Percentiles rank a stretch among this genome's conserved stretches.
Evolutionary conservation across 2,888 invertebrate genomes (phyloP).

Genomic region (Ophion ellenae): DNA sequence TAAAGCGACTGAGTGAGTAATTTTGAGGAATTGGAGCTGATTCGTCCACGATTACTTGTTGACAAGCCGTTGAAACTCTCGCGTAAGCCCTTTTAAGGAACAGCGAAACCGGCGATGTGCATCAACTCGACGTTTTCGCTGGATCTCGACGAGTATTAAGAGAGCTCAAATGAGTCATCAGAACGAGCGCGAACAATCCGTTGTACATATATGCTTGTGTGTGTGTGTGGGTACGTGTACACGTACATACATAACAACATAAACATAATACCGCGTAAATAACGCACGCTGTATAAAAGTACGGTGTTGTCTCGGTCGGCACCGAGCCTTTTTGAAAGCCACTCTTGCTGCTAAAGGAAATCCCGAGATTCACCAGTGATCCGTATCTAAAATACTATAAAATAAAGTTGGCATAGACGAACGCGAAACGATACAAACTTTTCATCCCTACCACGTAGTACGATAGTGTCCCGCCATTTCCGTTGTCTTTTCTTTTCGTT

Average conservation of each 20-base stretch:
- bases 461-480: no score
- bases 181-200: conserved; percentile 16
- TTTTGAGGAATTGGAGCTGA: background rate
- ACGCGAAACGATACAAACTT: conserved; percentile 4
- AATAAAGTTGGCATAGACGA: background rate
- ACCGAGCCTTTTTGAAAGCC: conserved; percentile 60
- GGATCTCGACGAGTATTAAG: conserved; percentile 23
- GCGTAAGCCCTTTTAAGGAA: conserved; percentile 35
- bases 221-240: background rate
- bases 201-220: background rate
- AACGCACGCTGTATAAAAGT: conserved; percentile 27
- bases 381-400: conserved; percentile 4
- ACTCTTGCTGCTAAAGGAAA: conserved; percentile 47
- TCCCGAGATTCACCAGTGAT: background rate
- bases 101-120: conserved; percentile 11
- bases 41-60: background rate
- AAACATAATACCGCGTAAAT: conserved; percentile 9
- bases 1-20: background rate
- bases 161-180: conserved; percentile 59
- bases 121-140: conserved; percentile 11
- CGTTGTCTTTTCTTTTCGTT: no score
- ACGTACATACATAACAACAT: background rate
- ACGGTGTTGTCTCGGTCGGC: conserved; percentile 6
- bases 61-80: conserved; percentile 10
- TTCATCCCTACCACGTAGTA: background rate